phyloP scores from a whole-genome alignment of 2,888 invertebrate genomes.

The Argyresthia albistria region DNA sequence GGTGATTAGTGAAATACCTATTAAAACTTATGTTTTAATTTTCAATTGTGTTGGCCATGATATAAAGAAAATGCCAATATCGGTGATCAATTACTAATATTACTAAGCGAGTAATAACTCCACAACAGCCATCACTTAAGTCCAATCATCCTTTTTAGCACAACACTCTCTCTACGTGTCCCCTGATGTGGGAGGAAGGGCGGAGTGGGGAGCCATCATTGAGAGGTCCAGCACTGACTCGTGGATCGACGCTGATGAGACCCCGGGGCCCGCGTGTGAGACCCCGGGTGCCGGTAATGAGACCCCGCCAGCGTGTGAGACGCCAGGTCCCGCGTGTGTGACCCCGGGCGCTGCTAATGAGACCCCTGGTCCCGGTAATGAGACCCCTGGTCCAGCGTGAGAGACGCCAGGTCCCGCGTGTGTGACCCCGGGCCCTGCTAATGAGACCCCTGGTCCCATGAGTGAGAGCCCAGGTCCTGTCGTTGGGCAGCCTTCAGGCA shows the following conservation, averaged over 20 bases:
- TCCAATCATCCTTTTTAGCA: slow-evolving; percentile 42
- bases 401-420: neutral
- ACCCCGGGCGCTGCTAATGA: neutral
- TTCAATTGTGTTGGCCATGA: no score
- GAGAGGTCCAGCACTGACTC: neutral
- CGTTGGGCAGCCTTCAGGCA: neutral
- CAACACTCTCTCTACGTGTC: slow-evolving; percentile 54
- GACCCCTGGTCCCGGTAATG: no score
- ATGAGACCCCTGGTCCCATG: no score
- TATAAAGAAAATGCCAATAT: neutral
- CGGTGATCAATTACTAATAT: neutral
- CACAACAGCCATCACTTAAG: slow-evolving; percentile 3
- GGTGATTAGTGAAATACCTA: no score
- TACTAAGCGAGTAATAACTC: neutral
- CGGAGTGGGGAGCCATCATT: neutral
- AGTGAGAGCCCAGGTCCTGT: neutral
- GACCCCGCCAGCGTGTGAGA: neutral
- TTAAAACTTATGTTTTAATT: no score
- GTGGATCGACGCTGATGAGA: no score
- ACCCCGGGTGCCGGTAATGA: neutral
- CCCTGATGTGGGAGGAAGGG: slow-evolving; percentile 20
- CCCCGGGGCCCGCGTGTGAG: neutral
- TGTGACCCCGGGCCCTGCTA: neutral
- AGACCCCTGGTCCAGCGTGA: neutral
- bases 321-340: neutral